A percentile compares a stretch with the other conserved stretches of the same genome.
Conservation (phyloP, 2,113 vertebrate species). For the Thryonomys swinderianus region DNA sequence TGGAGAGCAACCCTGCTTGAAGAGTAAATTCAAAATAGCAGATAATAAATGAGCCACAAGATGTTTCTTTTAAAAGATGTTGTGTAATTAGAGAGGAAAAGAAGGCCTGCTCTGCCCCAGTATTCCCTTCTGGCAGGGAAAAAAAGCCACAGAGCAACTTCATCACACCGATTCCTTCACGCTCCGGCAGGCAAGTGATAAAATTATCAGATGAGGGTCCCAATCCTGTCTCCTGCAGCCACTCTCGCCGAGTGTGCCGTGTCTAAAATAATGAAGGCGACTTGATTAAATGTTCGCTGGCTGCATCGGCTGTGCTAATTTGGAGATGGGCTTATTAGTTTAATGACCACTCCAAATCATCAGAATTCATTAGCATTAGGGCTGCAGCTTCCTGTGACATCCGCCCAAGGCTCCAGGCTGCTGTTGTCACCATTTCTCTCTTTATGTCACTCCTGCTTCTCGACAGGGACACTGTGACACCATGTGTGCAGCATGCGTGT, state of each 20-base stretch:
- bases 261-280: constrained; percentile 88
- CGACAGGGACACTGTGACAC: neutral
- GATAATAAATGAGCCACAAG: neutral
- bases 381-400: constrained; percentile 87
- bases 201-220: constrained; percentile 86
- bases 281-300: constrained; percentile 87
- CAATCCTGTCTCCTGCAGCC: constrained; percentile 79
- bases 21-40: neutral
- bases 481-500: neutral
- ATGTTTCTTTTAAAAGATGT: neutral
- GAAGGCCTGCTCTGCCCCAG: neutral
- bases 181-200: constrained; percentile 87
- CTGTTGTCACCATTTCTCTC: neutral
- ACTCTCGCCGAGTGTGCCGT: constrained; percentile 82
- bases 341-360: constrained; percentile 97
- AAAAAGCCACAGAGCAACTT: constrained; percentile 69
- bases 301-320: constrained; percentile 90
- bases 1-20: neutral
- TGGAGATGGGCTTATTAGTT: constrained; percentile 98
- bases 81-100: neutral
- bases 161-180: constrained; percentile 88
- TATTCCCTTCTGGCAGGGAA: constrained; percentile 77
- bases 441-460: neutral
- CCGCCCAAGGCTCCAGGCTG: constrained; percentile 89
- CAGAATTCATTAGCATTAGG: constrained; percentile 98